Conservation (phyloP, 2,113 vertebrate genomes). For the Lamprotornis superbus region DNA sequence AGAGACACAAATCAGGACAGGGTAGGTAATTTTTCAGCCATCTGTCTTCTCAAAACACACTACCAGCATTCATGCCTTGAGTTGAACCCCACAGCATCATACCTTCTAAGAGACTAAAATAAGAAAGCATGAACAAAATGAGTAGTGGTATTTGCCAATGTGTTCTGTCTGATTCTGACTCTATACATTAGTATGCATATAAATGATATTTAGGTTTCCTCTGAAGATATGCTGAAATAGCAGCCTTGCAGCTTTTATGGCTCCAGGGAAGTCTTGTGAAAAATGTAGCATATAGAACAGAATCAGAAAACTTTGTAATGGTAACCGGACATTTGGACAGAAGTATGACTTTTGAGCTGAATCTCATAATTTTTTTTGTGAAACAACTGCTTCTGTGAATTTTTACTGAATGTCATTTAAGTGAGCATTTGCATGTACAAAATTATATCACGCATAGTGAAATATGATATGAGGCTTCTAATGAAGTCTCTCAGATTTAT, state of each 20-base stretch:
- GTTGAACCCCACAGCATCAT: neutral
- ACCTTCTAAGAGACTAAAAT: neutral
- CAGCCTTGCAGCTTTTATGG: neutral
- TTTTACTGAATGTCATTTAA: neutral
- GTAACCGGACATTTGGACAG: neutral
- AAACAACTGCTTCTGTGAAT: neutral
- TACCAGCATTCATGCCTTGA: neutral
- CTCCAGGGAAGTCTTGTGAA: neutral
- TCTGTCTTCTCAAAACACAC: neutral
- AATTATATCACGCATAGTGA: neutral
- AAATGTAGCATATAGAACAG: neutral
- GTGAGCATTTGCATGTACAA: neutral
- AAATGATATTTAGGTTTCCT: slow-evolving; percentile 47
- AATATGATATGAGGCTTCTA: neutral
- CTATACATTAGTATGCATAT: neutral
- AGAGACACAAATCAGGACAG: neutral
- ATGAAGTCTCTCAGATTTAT: neutral
- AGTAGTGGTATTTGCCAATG: slow-evolving; percentile 16
- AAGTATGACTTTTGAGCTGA: neutral
- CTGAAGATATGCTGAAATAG: slow-evolving; percentile 18
- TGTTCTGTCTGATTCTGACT: slow-evolving; percentile 5
- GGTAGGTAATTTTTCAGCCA: neutral
- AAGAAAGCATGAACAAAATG: neutral
- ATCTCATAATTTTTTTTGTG: neutral
- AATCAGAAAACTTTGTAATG: neutral